Conservation (phyloP, 2,888 invertebrate species). For the Dusona sp. region DNA sequence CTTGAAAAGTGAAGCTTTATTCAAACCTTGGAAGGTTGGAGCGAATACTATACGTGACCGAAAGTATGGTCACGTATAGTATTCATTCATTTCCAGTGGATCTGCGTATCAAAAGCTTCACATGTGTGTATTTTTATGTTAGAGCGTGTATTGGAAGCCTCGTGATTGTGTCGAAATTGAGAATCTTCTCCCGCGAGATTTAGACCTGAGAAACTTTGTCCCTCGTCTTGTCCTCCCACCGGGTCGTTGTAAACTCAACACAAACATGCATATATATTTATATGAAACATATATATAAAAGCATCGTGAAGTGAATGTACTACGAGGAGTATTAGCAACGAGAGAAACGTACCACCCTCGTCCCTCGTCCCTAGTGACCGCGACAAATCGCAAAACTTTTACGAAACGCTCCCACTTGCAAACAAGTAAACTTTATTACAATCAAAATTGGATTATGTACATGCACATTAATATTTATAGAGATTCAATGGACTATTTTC, state of each 20-base stretch:
- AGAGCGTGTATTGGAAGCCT: slow-evolving; percentile 27
- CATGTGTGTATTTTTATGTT: slow-evolving; percentile 11
- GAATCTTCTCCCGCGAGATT: slow-evolving; percentile 65
- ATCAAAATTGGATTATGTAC: slow-evolving; percentile 53
- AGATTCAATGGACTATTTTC: slow-evolving; percentile 15
- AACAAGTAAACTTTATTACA: slow-evolving; percentile 53
- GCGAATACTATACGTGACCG: too few relatives aligned
- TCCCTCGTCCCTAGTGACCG: slow-evolving; percentile 58
- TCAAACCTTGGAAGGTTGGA: slow-evolving; percentile 5
- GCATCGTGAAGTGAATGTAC: slow-evolving; percentile 42
- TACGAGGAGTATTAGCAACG: slow-evolving; percentile 44
- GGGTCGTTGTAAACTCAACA: slow-evolving; percentile 52
- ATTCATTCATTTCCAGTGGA: slow-evolving; percentile 44
- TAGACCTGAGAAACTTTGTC: slow-evolving; percentile 52
- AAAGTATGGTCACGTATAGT: slow-evolving; percentile 58
- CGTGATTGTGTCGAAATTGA: slow-evolving; percentile 68
- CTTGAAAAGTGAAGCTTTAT: background rate
- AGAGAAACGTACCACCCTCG: slow-evolving; percentile 33
- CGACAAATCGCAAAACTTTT: slow-evolving; percentile 65
- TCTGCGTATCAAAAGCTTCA: slow-evolving; percentile 44
- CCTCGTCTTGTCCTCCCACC: slow-evolving; percentile 44
- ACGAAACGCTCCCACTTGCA: slow-evolving; percentile 40
- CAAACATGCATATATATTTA: background rate
- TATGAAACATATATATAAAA: slow-evolving; percentile 1
- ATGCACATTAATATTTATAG: slow-evolving; percentile 33